Evolutionary conservation across 2,113 vertebrate genomes (phyloP).

Genomic region (Columba janthina): DNA sequence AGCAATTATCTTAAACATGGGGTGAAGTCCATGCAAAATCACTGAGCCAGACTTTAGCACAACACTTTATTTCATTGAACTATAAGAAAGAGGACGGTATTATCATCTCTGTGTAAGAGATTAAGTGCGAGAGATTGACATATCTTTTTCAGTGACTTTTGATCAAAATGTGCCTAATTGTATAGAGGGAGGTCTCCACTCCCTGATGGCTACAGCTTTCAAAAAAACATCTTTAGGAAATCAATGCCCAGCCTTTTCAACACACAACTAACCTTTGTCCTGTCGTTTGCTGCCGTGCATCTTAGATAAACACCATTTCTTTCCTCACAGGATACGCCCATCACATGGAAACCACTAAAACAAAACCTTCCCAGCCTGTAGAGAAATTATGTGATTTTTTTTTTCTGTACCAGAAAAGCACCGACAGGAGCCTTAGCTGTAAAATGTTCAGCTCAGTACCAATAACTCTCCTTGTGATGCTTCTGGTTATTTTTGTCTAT

Average conservation of each 20-base stretch:
- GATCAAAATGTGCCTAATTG: slow-evolving; percentile 5
- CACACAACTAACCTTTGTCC: slow-evolving; percentile 58
- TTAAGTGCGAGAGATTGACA: neutral
- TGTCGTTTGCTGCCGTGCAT: neutral
- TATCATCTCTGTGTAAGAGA: neutral
- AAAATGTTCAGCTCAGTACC: neutral
- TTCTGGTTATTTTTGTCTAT: neutral
- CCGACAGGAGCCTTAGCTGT: neutral
- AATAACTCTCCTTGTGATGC: neutral
- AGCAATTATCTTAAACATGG: slow-evolving; percentile 54
- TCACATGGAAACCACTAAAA: neutral
- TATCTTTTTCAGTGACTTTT: slow-evolving; percentile 9
- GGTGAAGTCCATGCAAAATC: slow-evolving; percentile 58
- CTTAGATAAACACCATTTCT: slow-evolving; percentile 47
- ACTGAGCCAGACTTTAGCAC: neutral
- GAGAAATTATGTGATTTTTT: neutral
- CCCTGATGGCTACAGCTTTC: neutral
- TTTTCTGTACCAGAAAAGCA: slow-evolving; percentile 1
- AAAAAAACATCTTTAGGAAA: slow-evolving; percentile 16
- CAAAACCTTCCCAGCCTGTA: neutral
- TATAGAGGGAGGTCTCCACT: neutral
- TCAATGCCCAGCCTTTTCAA: slow-evolving; percentile 38
- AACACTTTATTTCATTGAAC: neutral
- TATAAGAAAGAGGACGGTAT: neutral
- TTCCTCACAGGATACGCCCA: slow-evolving; percentile 2